These are phyloP conservation scores for Cephalotes varians DNA, from an alignment of 2,888 invertebrate genomes.

Conservation along the genomic window DNA sequence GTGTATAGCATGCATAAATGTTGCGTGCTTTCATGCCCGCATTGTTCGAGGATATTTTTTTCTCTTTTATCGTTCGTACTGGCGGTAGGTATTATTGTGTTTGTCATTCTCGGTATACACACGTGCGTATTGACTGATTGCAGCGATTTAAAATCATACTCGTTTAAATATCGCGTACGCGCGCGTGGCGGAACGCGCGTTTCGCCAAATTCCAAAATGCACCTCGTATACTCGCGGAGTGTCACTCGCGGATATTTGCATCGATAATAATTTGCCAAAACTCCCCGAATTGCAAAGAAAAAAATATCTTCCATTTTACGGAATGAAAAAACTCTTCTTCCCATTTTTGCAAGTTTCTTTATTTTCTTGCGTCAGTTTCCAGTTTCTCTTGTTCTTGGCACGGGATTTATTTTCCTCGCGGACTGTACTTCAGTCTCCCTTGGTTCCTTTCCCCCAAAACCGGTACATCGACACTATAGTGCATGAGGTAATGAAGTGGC, in stretches of 20 bases:
- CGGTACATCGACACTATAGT: slow-evolving; percentile 69
- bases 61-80: slow-evolving; percentile 42
- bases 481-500: slow-evolving; percentile 84
- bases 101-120: slow-evolving; percentile 48
- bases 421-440: slow-evolving; percentile 65
- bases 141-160: slow-evolving; percentile 57
- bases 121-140: slow-evolving; percentile 66
- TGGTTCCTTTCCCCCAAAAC: slow-evolving; percentile 45
- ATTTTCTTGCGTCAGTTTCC: neutral
- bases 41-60: slow-evolving; percentile 9
- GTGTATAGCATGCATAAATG: slow-evolving; percentile 15
- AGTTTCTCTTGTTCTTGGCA: neutral
- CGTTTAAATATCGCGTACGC: slow-evolving; percentile 37
- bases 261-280: neutral
- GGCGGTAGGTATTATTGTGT: slow-evolving; percentile 54
- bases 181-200: slow-evolving; percentile 6
- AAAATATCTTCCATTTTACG: neutral
- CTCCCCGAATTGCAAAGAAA: neutral
- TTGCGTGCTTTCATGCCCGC: slow-evolving; percentile 35
- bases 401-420: slow-evolving; percentile 61
- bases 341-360: neutral
- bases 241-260: neutral
- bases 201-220: slow-evolving; percentile 5
- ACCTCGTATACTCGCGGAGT: neutral
- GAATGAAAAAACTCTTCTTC: neutral